Evolutionary conservation across 2,113 vertebrate genomes (phyloP), one percentile per base, ranked within the genome.

Genomic region (Mustela lutreola): DNA sequence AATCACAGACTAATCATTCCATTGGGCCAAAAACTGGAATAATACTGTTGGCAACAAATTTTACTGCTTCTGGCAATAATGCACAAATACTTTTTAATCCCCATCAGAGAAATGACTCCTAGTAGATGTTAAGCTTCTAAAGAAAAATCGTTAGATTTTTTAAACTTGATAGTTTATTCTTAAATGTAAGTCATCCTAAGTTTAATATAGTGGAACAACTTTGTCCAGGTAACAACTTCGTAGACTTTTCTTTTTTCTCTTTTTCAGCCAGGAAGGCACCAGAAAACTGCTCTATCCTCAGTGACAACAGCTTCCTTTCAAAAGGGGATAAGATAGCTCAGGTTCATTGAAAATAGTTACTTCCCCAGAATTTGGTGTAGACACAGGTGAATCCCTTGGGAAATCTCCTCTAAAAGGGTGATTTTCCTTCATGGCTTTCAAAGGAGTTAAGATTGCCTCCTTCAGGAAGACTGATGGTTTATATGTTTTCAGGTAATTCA

Each of bases 11-110:
- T 58, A 48, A 93, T 79, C 90, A 86, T 73, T 71, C 15, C 70
- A 78, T 15, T 94, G 67, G 36, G 36, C 7, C 82, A 90, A 93
- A 79, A 95, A 42, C 11, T 92, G 26, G 95, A 97, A 80, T 84
- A 67, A 79, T n/a, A 75, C 33, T 62, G 26, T 75, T 95, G 56
- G 71, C 58, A 89, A 81, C 36, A 94, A 73, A 80, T 60, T 18
- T 45, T 85, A 85, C 73, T 94, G 71, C 88, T 50, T n/a, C 63
- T 79, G 39, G 33, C 31, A 91, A 96, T 79, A 88, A 93, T 36
- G 56, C 24, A 67, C 58, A 95, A 65, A 33, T 58, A 73, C 62
- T 58, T 90, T 87, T 93, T 84, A 75, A 80, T 87, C 8, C 11
- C 21, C 60, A n/a, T 81, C n/a, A 90, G 24, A 71, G 8, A 56